Percentiles rank a stretch among this genome's conserved stretches.
Evolutionary conservation across 2,888 invertebrate genomes (phyloP).

Genomic region (Eupithecia vulgata): DNA sequence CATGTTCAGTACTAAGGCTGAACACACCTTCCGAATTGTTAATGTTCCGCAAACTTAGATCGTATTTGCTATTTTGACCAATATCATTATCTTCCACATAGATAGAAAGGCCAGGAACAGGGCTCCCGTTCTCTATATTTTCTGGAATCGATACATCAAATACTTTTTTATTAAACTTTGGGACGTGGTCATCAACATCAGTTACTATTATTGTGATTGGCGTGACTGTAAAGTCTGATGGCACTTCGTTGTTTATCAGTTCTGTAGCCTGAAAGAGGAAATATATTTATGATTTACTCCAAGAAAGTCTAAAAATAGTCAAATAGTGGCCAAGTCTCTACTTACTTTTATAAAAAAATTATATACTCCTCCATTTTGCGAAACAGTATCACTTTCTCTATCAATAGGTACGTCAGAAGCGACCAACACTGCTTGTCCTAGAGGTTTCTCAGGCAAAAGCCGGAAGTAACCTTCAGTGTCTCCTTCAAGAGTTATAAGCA

Average conservation of each 20-base stretch:
- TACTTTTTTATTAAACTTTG: slow-evolving; percentile 86
- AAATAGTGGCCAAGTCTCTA: background rate
- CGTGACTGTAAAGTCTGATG: slow-evolving; percentile 87
- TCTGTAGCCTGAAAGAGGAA: slow-evolving; percentile 85
- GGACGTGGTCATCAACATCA: slow-evolving; percentile 90
- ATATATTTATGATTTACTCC: background rate
- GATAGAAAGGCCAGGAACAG: slow-evolving; percentile 88
- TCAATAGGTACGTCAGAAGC: slow-evolving; percentile 88
- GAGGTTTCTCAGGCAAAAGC: slow-evolving; percentile 82
- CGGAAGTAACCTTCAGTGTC: slow-evolving; percentile 88
- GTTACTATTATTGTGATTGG: slow-evolving; percentile 90
- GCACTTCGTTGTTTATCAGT: slow-evolving; percentile 87
- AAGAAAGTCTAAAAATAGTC: background rate
- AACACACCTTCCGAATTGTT: slow-evolving; percentile 85
- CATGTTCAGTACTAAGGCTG: slow-evolving; percentile 86
- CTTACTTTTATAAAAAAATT: slow-evolving; percentile 86
- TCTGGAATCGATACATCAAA: slow-evolving; percentile 90
- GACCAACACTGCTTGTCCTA: slow-evolving; percentile 83
- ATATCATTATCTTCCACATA: slow-evolving; percentile 89
- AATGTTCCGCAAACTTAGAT: slow-evolving; percentile 84
- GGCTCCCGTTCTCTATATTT: slow-evolving; percentile 88
- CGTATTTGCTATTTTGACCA: slow-evolving; percentile 89
- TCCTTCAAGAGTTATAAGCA: slow-evolving; percentile 87
- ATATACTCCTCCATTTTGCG: slow-evolving; percentile 91
- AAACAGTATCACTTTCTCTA: slow-evolving; percentile 88